These are phyloP conservation scores for Amyelois transitella DNA, from an alignment of 1,140 invertebrate genomes.

Conservation along the genomic window DNA sequence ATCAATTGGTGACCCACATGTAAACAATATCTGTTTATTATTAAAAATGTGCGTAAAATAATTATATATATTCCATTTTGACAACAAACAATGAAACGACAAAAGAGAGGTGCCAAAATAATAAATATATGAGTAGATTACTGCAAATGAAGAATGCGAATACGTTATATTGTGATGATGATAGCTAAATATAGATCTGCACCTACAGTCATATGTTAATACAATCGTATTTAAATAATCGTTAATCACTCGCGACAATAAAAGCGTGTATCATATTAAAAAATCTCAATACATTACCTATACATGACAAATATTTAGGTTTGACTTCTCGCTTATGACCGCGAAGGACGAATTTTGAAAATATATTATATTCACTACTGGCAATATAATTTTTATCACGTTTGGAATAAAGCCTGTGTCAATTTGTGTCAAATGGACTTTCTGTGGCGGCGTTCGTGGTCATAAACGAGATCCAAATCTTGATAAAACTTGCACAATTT, in stretches of 20 bases:
- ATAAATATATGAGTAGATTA: slow-evolving; percentile 31
- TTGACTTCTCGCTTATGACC: not conserved
- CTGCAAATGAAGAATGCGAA: slow-evolving; percentile 24
- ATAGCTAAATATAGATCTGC: slow-evolving; percentile 10
- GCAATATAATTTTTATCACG: not conserved
- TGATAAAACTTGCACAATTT: slow-evolving; percentile 13
- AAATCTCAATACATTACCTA: slow-evolving; percentile 16
- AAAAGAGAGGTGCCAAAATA: slow-evolving; percentile 1
- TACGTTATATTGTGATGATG: slow-evolving; percentile 14
- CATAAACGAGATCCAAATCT: not conserved
- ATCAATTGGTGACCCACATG: no score
- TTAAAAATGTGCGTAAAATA: not conserved
- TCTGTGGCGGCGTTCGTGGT: not conserved
- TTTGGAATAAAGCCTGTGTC: not conserved
- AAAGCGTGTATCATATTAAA: slow-evolving; percentile 4
- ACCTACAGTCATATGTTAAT: slow-evolving; percentile 1
- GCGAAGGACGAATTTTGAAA: not conserved
- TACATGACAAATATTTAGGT: slow-evolving; percentile 22
- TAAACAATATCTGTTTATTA: no score
- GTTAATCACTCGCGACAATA: slow-evolving; percentile 1
- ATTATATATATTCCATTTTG: not conserved
- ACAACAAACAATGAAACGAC: not conserved
- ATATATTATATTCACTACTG: not conserved
- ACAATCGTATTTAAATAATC: slow-evolving; percentile 24
- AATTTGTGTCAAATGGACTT: not conserved